Conservation (phyloP, 1,140 invertebrate genomes). For the Heterodera carotae region DNA sequence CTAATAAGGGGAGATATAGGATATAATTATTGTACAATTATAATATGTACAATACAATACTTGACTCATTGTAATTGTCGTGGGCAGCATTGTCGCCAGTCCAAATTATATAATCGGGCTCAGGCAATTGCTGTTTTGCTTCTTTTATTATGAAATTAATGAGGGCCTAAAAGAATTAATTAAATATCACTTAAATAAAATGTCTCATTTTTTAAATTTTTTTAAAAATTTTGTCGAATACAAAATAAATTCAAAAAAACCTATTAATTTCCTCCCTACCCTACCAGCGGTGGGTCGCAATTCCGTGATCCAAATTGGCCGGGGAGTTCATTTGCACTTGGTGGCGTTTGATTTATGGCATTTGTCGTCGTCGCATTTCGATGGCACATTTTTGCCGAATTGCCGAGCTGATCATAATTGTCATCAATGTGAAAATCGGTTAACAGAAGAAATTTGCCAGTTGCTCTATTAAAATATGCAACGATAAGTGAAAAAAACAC, state of each 20-base stretch:
- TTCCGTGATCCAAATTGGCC: conserved; percentile 55
- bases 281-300: conserved; percentile 55
- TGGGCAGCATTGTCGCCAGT: conserved; percentile 63
- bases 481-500: not conserved
- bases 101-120: conserved; percentile 58
- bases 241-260: not conserved
- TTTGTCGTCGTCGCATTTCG: conserved; percentile 1
- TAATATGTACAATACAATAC: conserved; percentile 44
- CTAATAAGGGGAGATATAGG: no score
- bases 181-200: not conserved
- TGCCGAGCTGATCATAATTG: conserved; percentile 46
- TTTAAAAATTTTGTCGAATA: not conserved
- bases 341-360: conserved; percentile 11
- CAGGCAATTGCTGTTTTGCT: conserved; percentile 41
- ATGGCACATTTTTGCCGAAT: conserved; percentile 47
- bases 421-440: conserved; percentile 59
- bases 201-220: no score
- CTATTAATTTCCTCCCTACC: not conserved
- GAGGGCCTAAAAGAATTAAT: conserved; percentile 35
- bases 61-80: conserved; percentile 45
- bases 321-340: conserved; percentile 6
- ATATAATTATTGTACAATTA: no score
- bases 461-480: conserved; percentile 4
- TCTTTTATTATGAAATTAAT: conserved; percentile 43
- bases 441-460: conserved; percentile 46